These are phyloP conservation scores for Actinia tenebrosa DNA, from an alignment of 64 coral and sea anemone genomes.

Conservation along the genomic window DNA sequence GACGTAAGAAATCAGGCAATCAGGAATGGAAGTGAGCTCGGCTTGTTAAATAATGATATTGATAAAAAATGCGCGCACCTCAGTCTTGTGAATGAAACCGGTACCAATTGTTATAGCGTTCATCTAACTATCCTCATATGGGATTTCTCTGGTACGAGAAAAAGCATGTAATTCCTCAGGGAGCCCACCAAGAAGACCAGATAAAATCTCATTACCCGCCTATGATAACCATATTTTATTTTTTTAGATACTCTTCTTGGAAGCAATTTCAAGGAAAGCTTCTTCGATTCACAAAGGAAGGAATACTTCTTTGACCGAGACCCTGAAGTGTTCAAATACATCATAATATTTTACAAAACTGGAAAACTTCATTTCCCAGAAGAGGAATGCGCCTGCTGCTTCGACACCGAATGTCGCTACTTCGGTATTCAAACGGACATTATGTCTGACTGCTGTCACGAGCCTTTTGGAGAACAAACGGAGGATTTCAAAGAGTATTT, in stretches of 20 bases:
- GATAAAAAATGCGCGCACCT: too few species aligned
- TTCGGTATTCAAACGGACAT: conserved; percentile 46
- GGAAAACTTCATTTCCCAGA: conserved; percentile 60
- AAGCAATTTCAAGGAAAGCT: conserved; percentile 32
- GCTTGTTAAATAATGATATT: too few species aligned
- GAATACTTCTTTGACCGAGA: conserved; percentile 72
- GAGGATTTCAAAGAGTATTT: conserved; percentile 71
- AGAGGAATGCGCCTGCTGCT: conserved; percentile 67
- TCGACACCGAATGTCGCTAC: conserved; percentile 35
- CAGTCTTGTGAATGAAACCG: too few species aligned
- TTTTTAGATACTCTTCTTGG: conserved; percentile 55
- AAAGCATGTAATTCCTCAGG: too few species aligned
- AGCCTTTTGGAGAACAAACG: conserved; percentile 56
- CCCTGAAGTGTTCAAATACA: conserved; percentile 62
- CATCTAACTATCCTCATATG: too few species aligned
- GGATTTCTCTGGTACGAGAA: too few species aligned
- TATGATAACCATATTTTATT: neutral
- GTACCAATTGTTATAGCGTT: too few species aligned
- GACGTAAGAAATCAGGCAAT: neutral
- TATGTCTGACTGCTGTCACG: conserved; percentile 47
- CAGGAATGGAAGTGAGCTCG: neutral
- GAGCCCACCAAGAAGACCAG: too few species aligned
- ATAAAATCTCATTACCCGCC: too few species aligned
- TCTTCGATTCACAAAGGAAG: conserved; percentile 44
- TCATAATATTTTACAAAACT: conserved; percentile 50